Evolutionary conservation across 2,888 invertebrate genomes (phyloP).

Genomic region (Tetropium fuscum): DNA sequence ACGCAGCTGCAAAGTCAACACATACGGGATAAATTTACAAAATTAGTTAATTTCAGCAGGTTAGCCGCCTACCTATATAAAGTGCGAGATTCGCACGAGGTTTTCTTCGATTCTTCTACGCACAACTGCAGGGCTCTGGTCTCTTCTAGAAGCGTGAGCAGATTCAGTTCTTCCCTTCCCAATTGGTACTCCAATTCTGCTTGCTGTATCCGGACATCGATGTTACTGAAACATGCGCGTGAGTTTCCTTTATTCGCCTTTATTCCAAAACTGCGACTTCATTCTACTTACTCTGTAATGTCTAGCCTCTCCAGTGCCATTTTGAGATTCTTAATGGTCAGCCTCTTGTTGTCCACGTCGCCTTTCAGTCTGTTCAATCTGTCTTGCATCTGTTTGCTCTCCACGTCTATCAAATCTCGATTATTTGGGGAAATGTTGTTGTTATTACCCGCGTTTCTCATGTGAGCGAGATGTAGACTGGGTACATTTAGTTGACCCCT

Average conservation of each 20-base stretch:
- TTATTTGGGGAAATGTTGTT: conserved; percentile 53
- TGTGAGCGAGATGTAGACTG: conserved; percentile 45
- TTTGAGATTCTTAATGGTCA: conserved; percentile 85
- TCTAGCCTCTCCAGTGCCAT: conserved; percentile 85
- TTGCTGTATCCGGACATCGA: conserved; percentile 89
- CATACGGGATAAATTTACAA: not conserved
- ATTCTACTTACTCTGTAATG: conserved; percentile 83
- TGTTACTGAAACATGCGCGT: conserved; percentile 85
- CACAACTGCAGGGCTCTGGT: conserved; percentile 82
- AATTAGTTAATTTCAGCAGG: conserved; percentile 1
- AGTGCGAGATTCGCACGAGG: conserved; percentile 60
- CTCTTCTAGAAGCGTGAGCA: conserved; percentile 87
- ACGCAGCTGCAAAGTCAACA: conserved; percentile 61
- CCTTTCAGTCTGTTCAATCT: conserved; percentile 71
- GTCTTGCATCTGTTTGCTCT: conserved; percentile 72
- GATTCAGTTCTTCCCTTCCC: conserved; percentile 88
- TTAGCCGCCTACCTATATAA: conserved; percentile 61
- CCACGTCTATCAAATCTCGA: conserved; percentile 67
- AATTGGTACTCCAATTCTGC: conserved; percentile 91
- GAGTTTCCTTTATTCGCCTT: too few relatives aligned
- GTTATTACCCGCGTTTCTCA: conserved; percentile 38
- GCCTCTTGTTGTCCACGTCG: conserved; percentile 83
- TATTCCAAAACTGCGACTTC: not conserved
- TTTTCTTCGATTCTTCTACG: conserved; percentile 74
- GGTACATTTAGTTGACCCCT: conserved; percentile 78